Evolutionary conservation across 2,113 vertebrate genomes (phyloP).

Genomic region (Conger conger): DNA sequence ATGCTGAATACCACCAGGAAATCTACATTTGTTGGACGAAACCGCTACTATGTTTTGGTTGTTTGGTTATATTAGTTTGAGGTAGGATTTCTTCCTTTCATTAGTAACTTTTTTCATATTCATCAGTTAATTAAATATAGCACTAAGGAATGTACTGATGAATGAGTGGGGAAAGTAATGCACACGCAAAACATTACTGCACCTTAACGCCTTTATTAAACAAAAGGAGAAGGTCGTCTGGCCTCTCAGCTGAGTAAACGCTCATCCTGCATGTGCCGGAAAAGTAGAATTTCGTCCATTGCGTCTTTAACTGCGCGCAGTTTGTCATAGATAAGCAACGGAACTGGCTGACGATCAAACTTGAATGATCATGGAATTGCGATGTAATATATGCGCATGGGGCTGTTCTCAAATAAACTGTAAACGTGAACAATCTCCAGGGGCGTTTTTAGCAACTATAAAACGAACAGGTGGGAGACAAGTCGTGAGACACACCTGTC

Average conservation of each 20-base stretch:
- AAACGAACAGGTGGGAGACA: conserved; percentile 74
- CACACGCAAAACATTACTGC: conserved; percentile 6
- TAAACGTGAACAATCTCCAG: conserved; percentile 53
- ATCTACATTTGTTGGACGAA: too few species aligned
- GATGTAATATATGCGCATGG: conserved; percentile 26
- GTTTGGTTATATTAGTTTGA: background rate
- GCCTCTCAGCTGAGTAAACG: conserved; percentile 21
- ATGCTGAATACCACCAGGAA: too few species aligned
- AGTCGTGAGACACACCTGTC: conserved; percentile 65
- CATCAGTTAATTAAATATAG: background rate
- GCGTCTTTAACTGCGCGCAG: conserved; percentile 12
- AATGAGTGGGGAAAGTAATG: background rate
- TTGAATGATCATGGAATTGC: conserved; percentile 37
- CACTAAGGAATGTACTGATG: conserved; percentile 19
- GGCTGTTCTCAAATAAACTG: conserved; percentile 69
- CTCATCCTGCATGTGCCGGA: background rate
- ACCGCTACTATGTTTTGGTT: too few species aligned
- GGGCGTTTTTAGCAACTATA: conserved; percentile 65
- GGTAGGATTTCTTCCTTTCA: background rate
- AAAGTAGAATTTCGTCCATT: conserved; percentile 32
- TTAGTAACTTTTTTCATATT: background rate
- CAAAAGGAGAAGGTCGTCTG: background rate
- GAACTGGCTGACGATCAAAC: conserved; percentile 39
- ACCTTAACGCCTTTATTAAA: conserved; percentile 14
- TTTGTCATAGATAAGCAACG: conserved; percentile 41